Base-by-base conservation (phyloP, 2,888 invertebrate genomes). In the Platycheirus rosarum region DNA sequence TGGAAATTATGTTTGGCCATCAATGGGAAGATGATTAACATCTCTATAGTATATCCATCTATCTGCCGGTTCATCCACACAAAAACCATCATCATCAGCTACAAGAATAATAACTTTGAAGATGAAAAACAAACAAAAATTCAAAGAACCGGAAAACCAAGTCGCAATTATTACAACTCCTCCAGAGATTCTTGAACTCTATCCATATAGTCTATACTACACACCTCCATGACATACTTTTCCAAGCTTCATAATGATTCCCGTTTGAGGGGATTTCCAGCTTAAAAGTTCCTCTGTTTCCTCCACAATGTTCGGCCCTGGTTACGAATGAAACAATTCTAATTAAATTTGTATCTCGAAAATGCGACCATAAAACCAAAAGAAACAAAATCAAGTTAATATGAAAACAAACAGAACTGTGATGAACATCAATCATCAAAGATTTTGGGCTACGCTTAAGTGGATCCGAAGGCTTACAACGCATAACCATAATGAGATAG, bases 371-470 rank as follows among this genome's bases (percentile, higher is more conserved):
- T 13, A 53, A 35, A 5, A 29, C 16, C 14, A 44, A 26, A 29
- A 16, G 29, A 29, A 29, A 42, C 9, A 6, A 44, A 29, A 44
- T 60, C 60, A 44, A 44, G 42, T 42, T 60, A 29, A 16, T n/a
- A 44, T 44, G n/a, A 44, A 60, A 60, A 60, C 29, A 60, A 60
- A 60, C 37, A 55, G 32, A 78, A 78, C 66, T 74, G 68, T 65
- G 66, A 51, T 48, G 63, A 16, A 63, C 75, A 75, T 79, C 79
- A 79, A 79, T 79, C 79, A 79, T 35, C n/a, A 40, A 40, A 32
- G 8, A 49, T 65, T 57, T 44, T 49, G 1, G 26, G 16, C 16
- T 75, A 70, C 69, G 46, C 40, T 79, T 75, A 69, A 79, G 65
- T 42, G 75, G 51, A 69, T 68, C 37, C 29, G 16, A 26, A 44